Conservation (phyloP, 2,113 vertebrate species). For the Vombatus ursinus region DNA sequence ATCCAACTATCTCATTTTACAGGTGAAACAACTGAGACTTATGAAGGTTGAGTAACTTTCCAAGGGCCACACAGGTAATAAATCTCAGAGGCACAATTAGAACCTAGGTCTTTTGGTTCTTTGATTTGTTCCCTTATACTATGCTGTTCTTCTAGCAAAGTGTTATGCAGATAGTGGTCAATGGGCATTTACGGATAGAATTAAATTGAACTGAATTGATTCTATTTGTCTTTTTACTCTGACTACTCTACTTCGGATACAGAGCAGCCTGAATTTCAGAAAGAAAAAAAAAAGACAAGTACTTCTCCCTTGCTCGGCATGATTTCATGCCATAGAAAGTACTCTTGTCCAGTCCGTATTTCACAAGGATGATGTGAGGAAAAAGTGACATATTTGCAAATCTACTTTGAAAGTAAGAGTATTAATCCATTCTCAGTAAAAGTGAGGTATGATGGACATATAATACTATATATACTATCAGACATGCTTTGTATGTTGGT, state of each 20-base stretch:
- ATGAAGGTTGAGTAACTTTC: too few species aligned
- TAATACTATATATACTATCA: background rate
- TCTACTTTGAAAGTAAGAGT: background rate
- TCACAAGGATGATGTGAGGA: background rate
- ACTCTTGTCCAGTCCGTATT: background rate
- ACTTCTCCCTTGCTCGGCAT: background rate
- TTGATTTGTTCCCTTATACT: too few species aligned
- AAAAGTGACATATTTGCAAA: background rate
- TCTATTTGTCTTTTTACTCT: background rate
- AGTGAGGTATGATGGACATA: background rate
- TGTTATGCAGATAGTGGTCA: too few species aligned
- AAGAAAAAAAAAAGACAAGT: too few species aligned
- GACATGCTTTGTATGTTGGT: background rate
- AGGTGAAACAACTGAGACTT: too few species aligned
- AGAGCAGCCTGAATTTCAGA: background rate
- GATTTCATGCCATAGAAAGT: background rate
- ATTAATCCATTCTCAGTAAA: background rate
- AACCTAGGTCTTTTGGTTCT: too few species aligned
- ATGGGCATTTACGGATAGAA: background rate
- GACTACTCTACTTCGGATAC: too few species aligned
- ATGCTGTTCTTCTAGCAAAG: too few species aligned
- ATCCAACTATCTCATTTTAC: too few species aligned
- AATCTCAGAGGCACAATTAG: too few species aligned
- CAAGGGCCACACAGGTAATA: too few species aligned
- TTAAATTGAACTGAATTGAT: background rate